Conservation (phyloP, 2,888 invertebrate species). For the Theodoxus fluviatilis region DNA sequence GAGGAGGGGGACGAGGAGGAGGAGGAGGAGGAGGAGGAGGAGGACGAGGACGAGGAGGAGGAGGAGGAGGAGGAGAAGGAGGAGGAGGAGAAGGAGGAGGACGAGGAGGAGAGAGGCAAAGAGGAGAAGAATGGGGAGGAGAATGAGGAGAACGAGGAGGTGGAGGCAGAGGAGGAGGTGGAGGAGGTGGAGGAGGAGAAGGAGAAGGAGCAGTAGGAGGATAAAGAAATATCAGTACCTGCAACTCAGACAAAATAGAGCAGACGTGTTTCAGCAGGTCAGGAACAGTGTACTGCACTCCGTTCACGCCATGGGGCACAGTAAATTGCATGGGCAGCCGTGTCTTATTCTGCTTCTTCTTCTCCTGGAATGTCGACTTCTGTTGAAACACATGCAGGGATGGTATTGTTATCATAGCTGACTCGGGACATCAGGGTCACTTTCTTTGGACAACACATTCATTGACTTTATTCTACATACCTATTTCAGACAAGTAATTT, state of each 20-base stretch:
- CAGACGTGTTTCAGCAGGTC: conserved; percentile 14
- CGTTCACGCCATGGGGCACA: conserved; percentile 23
- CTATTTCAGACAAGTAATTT: too few species aligned
- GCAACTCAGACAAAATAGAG: conserved; percentile 21
- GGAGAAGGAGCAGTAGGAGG: background rate
- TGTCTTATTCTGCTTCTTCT: conserved; percentile 22
- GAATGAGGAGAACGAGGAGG: background rate
- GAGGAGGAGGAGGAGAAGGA: background rate
- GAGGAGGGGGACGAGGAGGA: background rate
- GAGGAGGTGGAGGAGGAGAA: background rate
- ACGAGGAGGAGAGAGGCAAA: background rate
- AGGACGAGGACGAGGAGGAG: too few species aligned
- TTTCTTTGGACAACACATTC: too few species aligned
- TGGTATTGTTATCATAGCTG: too few species aligned
- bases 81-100: background rate
- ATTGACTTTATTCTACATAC: too few species aligned
- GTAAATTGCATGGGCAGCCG: conserved; percentile 25
- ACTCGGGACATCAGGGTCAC: too few species aligned
- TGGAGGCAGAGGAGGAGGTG: background rate
- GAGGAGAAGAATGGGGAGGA: too few species aligned
- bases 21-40: background rate
- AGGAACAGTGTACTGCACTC: conserved; percentile 27
- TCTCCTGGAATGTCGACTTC: background rate
- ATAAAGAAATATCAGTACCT: conserved; percentile 21
- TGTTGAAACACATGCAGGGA: too few species aligned